Percentiles rank a stretch among this genome's conserved stretches.
These are phyloP conservation scores for Leucoraja ocellata DNA, from an alignment of 2,797 vertebrate species.

Conservation along the genomic window DNA sequence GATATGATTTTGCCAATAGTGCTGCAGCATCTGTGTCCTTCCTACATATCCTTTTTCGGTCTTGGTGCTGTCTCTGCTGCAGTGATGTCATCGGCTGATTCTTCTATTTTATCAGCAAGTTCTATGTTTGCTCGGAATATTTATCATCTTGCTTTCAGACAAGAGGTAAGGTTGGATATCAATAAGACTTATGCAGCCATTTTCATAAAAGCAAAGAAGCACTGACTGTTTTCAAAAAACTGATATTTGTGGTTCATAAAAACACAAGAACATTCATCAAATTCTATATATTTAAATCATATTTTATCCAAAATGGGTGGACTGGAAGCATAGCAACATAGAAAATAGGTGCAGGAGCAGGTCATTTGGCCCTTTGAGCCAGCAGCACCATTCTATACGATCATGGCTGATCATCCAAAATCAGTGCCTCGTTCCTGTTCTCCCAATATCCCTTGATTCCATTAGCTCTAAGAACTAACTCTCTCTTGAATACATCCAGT, in stretches of 20 bases:
- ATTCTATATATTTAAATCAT: background rate
- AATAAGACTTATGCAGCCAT: background rate
- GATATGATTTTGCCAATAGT: slow-evolving; percentile 97
- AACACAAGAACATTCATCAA: background rate
- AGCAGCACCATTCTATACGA: too few species aligned
- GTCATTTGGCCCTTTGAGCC: too few species aligned
- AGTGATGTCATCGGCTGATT: slow-evolving; percentile 97
- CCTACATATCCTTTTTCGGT: slow-evolving; percentile 89
- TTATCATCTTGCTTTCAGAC: slow-evolving; percentile 87
- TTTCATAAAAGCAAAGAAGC: background rate
- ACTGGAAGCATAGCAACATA: too few species aligned
- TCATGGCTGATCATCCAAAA: too few species aligned
- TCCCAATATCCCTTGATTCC: too few species aligned
- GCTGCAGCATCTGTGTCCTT: slow-evolving; percentile 85
- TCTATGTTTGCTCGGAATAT: slow-evolving; percentile 98
- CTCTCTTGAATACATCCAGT: too few species aligned
- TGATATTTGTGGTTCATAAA: background rate
- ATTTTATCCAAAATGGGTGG: background rate
- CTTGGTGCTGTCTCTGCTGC: slow-evolving; percentile 91
- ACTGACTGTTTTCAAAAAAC: background rate
- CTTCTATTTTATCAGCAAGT: slow-evolving; percentile 92
- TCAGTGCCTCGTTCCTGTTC: too few species aligned
- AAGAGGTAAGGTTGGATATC: slow-evolving; percentile 68
- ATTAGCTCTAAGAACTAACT: too few species aligned
- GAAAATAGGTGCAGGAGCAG: too few species aligned